Evolutionary conservation across 2,797 vertebrate species (phyloP).

Genomic region (Iguana delicatissima): DNA sequence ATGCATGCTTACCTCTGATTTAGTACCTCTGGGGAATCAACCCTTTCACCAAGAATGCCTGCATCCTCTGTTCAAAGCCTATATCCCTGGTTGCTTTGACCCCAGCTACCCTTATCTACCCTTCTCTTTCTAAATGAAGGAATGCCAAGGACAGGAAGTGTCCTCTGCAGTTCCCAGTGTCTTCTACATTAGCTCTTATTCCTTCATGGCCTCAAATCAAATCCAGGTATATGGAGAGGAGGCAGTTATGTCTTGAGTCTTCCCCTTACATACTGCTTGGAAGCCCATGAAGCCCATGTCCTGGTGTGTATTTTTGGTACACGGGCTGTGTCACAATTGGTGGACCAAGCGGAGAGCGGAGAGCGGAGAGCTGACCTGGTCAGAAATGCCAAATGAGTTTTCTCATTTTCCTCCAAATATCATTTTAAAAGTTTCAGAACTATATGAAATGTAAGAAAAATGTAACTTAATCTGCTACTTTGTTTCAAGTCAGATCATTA

Average conservation of each 20-base stretch:
- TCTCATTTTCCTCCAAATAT: neutral
- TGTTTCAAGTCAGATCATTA: neutral
- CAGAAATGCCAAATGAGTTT: neutral
- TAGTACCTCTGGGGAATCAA: neutral
- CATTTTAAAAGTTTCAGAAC: neutral
- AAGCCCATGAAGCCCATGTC: neutral
- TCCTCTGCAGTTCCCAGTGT: neutral
- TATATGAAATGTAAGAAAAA: neutral
- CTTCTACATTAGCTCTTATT: neutral
- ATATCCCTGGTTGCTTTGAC: neutral
- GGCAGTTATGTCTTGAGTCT: neutral
- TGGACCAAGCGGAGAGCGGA: neutral
- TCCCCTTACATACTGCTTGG: neutral
- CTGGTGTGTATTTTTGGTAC: neutral
- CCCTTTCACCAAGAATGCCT: neutral
- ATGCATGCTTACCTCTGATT: neutral
- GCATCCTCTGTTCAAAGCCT: neutral
- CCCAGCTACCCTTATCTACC: neutral
- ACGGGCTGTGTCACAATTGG: neutral
- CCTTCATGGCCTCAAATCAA: neutral
- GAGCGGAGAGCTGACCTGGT: neutral
- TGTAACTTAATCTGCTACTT: neutral
- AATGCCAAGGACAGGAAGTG: conserved; percentile 3
- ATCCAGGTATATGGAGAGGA: neutral
- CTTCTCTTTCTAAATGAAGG: neutral